Evolutionary conservation across 37 sponge, comb jelly and placozoan species (phyloP), one percentile per base, ranked within the genome.

Genomic region (Lycopodina hypogea): DNA sequence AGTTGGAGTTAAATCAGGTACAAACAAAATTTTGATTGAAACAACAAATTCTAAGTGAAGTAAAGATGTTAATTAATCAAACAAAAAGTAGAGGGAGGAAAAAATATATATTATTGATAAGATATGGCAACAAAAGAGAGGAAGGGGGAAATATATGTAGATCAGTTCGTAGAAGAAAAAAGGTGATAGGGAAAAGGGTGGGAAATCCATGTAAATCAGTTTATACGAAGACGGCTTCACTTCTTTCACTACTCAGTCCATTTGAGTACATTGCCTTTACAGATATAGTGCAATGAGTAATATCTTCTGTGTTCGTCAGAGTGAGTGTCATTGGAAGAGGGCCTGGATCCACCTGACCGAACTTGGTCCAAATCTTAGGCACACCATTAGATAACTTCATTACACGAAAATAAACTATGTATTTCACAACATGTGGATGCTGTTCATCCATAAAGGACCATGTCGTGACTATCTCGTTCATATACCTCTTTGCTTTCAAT

Each of bases 271-370:
- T 73, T 15, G 83, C 83, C 24, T 78, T 65, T 14, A 88, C 77
- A 30, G 79, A 42, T 40, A 88, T 78, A 39, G 66, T 56, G 69
- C 76, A 84, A 22, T 78, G 51, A 17, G 50, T 42, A 69, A 88
- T 82, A 65, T 32, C 32, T 2, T 12, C 30, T 17, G 34, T 32
- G 76, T 81, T 75, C 15, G 85, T 80, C 1, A 90, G 60, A 1
- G 86, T 90, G 28, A 74, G 68, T 19, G 80, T 69, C 90, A 90
- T 90, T 0, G 90, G 89, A 53, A 89, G 78, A 1, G 75, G 42
- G 34, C 80, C 37, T 2, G 90, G 85, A 37, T 80, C 80, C 30
- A 90, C 71, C 39, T 69, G 38, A 28, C 86, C 90, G 24, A 85
- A 72, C 60, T 81, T 71, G 14, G 29, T 9, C 86, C 80, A 85